Percentiles rank a stretch among this genome's conserved stretches.
Evolutionary conservation across 1,140 invertebrate species (phyloP).

Genomic region (Uloborus diversus): DNA sequence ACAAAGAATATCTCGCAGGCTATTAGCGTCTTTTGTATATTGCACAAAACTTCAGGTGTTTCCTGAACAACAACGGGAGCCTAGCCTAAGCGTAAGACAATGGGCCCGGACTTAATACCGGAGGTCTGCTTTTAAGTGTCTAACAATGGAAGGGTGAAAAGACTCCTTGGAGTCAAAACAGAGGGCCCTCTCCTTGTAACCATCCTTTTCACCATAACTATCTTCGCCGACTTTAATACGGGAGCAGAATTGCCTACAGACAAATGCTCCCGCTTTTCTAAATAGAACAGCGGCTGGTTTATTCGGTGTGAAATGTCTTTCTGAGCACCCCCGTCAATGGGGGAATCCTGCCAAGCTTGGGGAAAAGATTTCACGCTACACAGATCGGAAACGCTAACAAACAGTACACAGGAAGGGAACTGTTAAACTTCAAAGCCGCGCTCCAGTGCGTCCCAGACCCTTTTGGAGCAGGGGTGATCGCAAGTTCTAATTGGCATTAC

Average conservation of each 20-base stretch:
- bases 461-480: not conserved
- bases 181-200: not conserved
- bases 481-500: conserved; percentile 49
- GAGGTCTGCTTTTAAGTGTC: conserved; percentile 8
- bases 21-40: conserved; percentile 29
- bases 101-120: not conserved
- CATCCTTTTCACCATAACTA: not conserved
- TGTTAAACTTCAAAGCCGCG: conserved; percentile 17
- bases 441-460: not conserved
- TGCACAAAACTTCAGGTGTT: conserved; percentile 39
- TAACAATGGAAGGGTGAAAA: not conserved
- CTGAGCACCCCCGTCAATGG: conserved; percentile 18
- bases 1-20: not conserved
- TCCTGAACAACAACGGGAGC: not conserved
- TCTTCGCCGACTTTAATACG: conserved; percentile 4
- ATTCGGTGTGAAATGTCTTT: conserved; percentile 40
- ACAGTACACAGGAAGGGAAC: conserved; percentile 26
- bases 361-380: conserved; percentile 35
- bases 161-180: not conserved
- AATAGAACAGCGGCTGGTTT: conserved; percentile 37
- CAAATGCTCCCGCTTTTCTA: not conserved
- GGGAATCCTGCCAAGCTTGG: not conserved
- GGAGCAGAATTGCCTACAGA: not conserved
- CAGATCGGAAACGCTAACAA: conserved; percentile 45
- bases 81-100: conserved; percentile 14